Conservation (phyloP, 2,797 vertebrate species). For the Clarias laeviceps region DNA sequence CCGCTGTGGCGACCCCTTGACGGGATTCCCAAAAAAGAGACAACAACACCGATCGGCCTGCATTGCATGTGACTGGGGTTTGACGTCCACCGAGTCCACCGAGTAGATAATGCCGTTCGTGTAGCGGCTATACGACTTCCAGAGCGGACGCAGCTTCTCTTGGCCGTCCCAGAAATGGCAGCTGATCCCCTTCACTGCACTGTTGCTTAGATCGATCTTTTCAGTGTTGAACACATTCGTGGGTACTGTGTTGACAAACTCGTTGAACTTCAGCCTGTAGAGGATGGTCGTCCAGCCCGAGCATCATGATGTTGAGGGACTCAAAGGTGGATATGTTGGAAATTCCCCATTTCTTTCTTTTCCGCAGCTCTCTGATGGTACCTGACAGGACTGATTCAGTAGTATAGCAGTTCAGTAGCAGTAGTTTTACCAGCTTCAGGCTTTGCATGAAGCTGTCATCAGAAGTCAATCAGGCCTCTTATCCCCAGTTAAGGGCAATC, state of each 20-base stretch:
- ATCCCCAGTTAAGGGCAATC: too few species aligned
- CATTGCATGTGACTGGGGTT: too few species aligned
- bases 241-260: conserved; percentile 97
- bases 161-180: conserved; percentile 99
- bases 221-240: conserved; percentile 98
- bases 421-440: conserved; percentile 3
- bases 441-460: background rate
- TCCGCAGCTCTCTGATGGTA: background rate
- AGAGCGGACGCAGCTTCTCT: conserved; percentile 95
- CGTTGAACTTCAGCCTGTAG: conserved; percentile 94
- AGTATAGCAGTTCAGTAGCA: background rate
- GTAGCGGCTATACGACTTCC: conserved; percentile 97
- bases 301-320: conserved; percentile 96
- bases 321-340: conserved; percentile 91
- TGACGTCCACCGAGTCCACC: conserved; percentile 94
- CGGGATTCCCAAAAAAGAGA: too few species aligned
- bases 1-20: too few species aligned
- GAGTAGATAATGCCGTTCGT: conserved; percentile 98
- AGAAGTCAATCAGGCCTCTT: background rate
- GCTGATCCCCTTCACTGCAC: conserved; percentile 91
- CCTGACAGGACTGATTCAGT: conserved; percentile 3
- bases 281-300: conserved; percentile 95
- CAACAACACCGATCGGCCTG: too few species aligned
- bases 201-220: conserved; percentile 88
- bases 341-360: conserved; percentile 85